Evolutionary conservation across 2,113 vertebrate genomes (phyloP).

Genomic region (Calidris pugnax): DNA sequence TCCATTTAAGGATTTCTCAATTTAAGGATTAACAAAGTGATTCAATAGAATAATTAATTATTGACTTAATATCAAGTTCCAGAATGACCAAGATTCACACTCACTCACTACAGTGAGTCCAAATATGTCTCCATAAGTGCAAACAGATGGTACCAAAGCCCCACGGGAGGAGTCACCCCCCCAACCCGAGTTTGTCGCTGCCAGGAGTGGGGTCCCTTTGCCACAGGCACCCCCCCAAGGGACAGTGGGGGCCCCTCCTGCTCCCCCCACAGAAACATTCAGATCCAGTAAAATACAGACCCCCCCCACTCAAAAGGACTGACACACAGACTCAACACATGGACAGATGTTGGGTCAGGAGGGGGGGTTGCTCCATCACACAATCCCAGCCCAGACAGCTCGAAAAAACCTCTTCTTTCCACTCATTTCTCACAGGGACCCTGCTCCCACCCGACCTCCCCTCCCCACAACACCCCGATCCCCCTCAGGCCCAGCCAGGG

Average conservation of each 20-base stretch:
- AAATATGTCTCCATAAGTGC: too few relatives aligned
- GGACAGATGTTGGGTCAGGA: not conserved
- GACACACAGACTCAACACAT: not conserved
- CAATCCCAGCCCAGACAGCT: not conserved
- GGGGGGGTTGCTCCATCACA: not conserved
- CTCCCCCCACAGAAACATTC: not conserved
- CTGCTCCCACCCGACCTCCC: not conserved
- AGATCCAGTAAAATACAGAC: not conserved
- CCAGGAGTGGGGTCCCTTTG: not conserved
- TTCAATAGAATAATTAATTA: not conserved
- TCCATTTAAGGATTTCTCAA: too few relatives aligned
- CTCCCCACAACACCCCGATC: not conserved
- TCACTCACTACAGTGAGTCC: too few relatives aligned
- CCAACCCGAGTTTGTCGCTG: not conserved
- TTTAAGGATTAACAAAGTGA: not conserved
- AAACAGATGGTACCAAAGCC: not conserved
- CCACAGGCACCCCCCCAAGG: not conserved
- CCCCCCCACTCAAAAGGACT: not conserved
- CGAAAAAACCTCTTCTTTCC: not conserved
- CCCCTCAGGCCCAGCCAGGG: too few relatives aligned
- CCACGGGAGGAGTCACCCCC: not conserved
- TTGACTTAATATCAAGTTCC: not conserved
- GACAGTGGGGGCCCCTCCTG: too few relatives aligned
- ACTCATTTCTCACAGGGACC: not conserved
- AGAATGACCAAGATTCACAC: not conserved